Conservation (phyloP, 2,888 invertebrate genomes). For the Anorthoa munda region DNA sequence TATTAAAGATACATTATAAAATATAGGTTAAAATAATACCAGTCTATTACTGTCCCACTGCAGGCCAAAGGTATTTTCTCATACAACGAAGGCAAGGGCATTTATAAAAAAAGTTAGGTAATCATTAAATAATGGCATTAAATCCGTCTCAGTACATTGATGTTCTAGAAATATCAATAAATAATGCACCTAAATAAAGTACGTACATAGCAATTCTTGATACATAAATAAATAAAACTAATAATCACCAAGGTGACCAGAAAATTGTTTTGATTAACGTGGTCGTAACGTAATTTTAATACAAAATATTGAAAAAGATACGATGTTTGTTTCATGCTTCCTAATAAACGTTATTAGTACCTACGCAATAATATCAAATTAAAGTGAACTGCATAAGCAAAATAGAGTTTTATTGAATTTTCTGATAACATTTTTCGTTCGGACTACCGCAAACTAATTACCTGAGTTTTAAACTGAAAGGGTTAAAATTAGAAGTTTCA, state of each 20-base stretch:
- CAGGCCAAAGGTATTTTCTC: no score
- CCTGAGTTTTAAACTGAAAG: not conserved
- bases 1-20: not conserved
- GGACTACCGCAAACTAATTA: not conserved
- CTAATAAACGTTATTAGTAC: not conserved
- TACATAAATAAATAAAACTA: no score
- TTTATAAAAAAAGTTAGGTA: no score
- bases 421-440: not conserved
- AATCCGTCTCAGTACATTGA: not conserved
- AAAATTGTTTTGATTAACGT: no score
- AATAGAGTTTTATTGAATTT: not conserved
- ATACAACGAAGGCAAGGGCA: no score
- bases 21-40: not conserved
- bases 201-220: no score
- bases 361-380: not conserved
- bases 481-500: slow-evolving; percentile 5
- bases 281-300: no score
- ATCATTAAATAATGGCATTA: not conserved
- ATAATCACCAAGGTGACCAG: no score
- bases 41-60: no score
- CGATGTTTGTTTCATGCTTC: not conserved
- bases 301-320: no score
- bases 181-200: no score
- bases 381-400: not conserved
- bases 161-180: not conserved